Evolutionary conservation across 1,140 invertebrate species (phyloP).

Genomic region (Saccostrea cuccullata): DNA sequence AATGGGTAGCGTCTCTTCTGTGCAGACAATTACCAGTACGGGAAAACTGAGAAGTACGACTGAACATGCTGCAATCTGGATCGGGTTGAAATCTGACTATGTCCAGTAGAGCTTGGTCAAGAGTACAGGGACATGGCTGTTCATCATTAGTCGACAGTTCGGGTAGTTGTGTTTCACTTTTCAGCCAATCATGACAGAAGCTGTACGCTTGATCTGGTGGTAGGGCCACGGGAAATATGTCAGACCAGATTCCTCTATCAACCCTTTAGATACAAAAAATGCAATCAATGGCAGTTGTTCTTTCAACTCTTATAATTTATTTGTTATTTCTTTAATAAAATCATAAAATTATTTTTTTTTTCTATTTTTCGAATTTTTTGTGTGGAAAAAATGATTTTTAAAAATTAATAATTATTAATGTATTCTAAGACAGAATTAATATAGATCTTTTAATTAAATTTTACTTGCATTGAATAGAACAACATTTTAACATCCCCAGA

Average conservation of each 20-base stretch:
- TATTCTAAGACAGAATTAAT: too few species aligned
- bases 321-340: too few species aligned
- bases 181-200: conserved; percentile 28
- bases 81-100: conserved; percentile 45
- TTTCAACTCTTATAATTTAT: too few species aligned
- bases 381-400: too few species aligned
- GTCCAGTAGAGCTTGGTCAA: conserved; percentile 44
- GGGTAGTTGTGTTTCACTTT: not conserved
- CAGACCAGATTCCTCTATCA: conserved; percentile 32
- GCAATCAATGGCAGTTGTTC: too few species aligned
- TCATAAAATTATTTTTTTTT: too few species aligned
- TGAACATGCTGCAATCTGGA: conserved; percentile 35
- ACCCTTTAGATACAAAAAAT: not conserved
- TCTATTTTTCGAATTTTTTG: too few species aligned
- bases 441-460: too few species aligned
- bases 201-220: conserved; percentile 4
- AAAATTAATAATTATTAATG: too few species aligned
- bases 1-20: conserved; percentile 4
- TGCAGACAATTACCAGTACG: conserved; percentile 29
- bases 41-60: not conserved
- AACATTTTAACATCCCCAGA: too few species aligned
- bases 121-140: conserved; percentile 46
- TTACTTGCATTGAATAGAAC: too few species aligned
- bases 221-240: conserved; percentile 33
- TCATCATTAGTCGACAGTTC: not conserved